Evolutionary conservation across 2,797 vertebrate species (phyloP).

Genomic region (Netta rufina): DNA sequence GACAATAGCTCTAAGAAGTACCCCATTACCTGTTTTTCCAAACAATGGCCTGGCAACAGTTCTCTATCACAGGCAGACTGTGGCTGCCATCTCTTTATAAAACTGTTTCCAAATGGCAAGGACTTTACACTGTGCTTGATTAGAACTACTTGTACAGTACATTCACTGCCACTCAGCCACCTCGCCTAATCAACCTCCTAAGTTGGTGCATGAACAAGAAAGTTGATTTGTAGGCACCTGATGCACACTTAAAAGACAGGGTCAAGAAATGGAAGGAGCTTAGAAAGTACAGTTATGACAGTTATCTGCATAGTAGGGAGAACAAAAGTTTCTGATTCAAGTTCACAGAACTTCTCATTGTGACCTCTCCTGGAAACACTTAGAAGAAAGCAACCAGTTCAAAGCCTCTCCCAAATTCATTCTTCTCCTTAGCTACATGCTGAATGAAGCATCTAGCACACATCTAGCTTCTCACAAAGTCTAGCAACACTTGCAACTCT

Average conservation of each 20-base stretch:
- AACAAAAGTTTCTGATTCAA: background rate
- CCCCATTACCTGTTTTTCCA: background rate
- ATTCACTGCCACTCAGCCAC: background rate
- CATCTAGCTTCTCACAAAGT: background rate
- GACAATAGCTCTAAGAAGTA: background rate
- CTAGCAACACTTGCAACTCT: background rate
- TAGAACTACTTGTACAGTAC: background rate
- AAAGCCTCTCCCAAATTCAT: background rate
- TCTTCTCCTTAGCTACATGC: background rate
- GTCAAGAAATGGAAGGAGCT: background rate
- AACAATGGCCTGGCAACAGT: background rate
- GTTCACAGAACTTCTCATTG: background rate
- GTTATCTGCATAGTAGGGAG: background rate
- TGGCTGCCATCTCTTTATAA: background rate
- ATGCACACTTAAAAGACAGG: background rate
- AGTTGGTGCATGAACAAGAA: background rate
- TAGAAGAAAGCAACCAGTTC: background rate
- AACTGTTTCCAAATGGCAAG: background rate
- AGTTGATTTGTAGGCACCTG: background rate
- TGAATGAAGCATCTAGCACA: background rate
- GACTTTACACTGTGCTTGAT: background rate
- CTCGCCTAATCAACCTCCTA: background rate
- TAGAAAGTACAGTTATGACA: background rate
- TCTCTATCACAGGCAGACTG: background rate
- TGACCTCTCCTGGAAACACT: background rate